Conservation (phyloP, 2,888 invertebrate genomes). For the Sinopyrophorus schimmeli region DNA sequence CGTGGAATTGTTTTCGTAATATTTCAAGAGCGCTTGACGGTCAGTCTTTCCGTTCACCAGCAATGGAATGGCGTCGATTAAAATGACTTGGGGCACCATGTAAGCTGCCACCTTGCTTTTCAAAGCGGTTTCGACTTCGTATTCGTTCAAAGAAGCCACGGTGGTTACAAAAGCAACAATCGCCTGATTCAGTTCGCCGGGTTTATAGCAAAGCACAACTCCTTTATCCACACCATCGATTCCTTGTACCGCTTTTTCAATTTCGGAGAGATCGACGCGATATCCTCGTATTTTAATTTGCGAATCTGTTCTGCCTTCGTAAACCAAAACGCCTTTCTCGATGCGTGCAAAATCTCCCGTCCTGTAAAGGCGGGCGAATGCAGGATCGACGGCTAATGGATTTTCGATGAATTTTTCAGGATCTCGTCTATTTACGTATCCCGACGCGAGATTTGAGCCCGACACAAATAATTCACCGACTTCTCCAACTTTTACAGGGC, state of each 20-base stretch:
- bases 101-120: constrained; percentile 70
- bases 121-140: constrained; percentile 68
- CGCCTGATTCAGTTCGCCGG: constrained; percentile 72
- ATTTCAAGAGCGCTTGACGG: constrained; percentile 73
- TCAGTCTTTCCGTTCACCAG: constrained; percentile 88
- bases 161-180: constrained; percentile 67
- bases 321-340: constrained; percentile 67
- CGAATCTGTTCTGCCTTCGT: constrained; percentile 83
- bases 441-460: constrained; percentile 77
- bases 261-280: constrained; percentile 81
- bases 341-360: constrained; percentile 84
- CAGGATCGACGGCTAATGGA: constrained; percentile 68
- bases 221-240: constrained; percentile 69
- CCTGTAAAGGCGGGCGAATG: constrained; percentile 73
- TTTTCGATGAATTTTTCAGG: constrained; percentile 76
- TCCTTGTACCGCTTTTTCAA: constrained; percentile 72
- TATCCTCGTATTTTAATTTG: constrained; percentile 85
- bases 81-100: constrained; percentile 78
- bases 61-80: constrained; percentile 75
- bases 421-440: constrained; percentile 77
- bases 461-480: constrained; percentile 83
- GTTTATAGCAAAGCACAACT: constrained; percentile 67
- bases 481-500: constrained; percentile 71
- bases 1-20: constrained; percentile 65
- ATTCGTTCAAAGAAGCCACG: constrained; percentile 55